phyloP scores from a whole-genome alignment of 2,113 vertebrate species.

The Paracanthobrama guichenoti region DNA sequence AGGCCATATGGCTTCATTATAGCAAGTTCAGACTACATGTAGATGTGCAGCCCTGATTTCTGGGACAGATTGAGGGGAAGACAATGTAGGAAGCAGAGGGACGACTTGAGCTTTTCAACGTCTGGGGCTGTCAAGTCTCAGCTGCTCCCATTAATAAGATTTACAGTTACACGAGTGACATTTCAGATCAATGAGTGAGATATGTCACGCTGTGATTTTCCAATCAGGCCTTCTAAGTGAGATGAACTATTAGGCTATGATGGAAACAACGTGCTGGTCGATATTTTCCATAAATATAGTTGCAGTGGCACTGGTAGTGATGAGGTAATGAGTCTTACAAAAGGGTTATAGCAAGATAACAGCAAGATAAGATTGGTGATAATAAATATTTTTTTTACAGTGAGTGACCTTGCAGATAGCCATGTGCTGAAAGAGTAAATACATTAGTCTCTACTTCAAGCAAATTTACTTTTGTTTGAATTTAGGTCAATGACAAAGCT shows the following conservation, averaged over 20 bases:
- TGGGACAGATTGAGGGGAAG: constrained; percentile 67
- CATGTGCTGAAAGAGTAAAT: background rate
- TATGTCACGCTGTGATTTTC: constrained; percentile 41
- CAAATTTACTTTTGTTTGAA: background rate
- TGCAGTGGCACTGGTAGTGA: background rate
- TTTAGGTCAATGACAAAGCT: background rate
- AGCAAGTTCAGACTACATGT: constrained; percentile 58
- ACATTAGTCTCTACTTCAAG: background rate
- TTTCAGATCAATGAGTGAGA: constrained; percentile 42
- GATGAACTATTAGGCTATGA: constrained; percentile 8
- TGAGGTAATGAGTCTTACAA: background rate
- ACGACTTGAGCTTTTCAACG: constrained; percentile 62
- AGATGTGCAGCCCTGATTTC: constrained; percentile 57
- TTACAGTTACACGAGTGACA: constrained; percentile 44
- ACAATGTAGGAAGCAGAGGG: constrained; percentile 60
- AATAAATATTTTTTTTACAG: background rate
- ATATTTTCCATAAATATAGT: constrained; percentile 47
- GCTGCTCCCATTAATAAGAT: constrained; percentile 67
- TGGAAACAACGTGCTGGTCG: constrained; percentile 43
- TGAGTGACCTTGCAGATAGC: background rate
- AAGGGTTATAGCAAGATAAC: background rate
- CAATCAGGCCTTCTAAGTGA: constrained; percentile 25
- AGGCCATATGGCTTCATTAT: constrained; percentile 75
- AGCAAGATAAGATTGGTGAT: background rate
- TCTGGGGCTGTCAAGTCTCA: constrained; percentile 60